These are phyloP conservation scores for Odontothrips loti DNA, from an alignment of 2,888 invertebrate genomes.

Conservation along the genomic window DNA sequence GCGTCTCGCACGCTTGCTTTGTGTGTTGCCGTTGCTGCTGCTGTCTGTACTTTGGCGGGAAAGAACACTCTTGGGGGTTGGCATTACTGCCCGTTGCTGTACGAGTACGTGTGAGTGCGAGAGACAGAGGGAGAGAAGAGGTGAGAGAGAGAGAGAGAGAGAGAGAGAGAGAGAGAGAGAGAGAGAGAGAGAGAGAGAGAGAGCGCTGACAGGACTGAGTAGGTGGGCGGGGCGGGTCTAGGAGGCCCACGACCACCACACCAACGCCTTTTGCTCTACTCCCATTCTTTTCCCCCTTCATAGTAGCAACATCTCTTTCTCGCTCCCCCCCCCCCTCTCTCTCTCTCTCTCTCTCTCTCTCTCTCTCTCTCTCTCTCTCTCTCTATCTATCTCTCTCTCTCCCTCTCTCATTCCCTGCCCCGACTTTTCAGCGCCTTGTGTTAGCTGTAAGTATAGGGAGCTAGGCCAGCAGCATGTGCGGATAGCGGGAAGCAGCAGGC, in stretches of 20 bases:
- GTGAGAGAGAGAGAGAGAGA: background rate
- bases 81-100: constrained; percentile 5
- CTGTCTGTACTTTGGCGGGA: background rate
- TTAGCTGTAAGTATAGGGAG: background rate
- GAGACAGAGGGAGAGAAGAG: background rate
- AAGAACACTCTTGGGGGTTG: constrained; percentile 21
- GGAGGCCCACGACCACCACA: background rate
- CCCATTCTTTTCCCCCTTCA: constrained; percentile 13
- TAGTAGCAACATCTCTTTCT: background rate
- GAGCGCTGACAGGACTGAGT: constrained; percentile 10
- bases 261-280: background rate
- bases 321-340: background rate
- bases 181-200: background rate
- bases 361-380: background rate
- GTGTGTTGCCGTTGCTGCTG: too few relatives aligned
- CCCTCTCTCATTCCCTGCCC: background rate
- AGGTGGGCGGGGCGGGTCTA: constrained; percentile 10
- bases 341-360: background rate
- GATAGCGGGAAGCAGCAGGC: background rate
- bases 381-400: background rate
- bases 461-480: too few relatives aligned
- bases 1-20: too few relatives aligned
- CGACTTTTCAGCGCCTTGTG: background rate
- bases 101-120: background rate
- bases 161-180: background rate